Evolutionary conservation across 2,113 vertebrate genomes (phyloP).

Genomic region (Cepphus grylle): DNA sequence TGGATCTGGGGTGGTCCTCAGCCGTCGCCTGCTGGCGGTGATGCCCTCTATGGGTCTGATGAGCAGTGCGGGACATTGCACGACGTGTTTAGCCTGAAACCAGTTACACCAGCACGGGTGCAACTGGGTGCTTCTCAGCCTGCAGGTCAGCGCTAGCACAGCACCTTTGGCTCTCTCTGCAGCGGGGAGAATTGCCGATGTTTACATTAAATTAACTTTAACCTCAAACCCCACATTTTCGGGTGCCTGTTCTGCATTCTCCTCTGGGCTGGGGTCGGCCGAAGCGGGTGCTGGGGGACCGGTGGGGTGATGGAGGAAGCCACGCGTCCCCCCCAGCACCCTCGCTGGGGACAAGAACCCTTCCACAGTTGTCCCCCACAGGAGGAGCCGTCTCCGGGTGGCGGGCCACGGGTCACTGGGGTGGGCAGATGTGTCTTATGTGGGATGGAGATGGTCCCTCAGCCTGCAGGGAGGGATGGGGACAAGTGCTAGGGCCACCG

Average conservation of each 20-base stretch:
- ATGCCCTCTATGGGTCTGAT: rapidly evolving
- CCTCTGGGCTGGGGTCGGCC: not conserved
- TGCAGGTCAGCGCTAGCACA: not conserved
- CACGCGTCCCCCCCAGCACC: rapidly evolving
- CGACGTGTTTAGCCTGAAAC: rapidly evolving
- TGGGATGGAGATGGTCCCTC: not conserved
- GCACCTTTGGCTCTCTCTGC: too few species aligned
- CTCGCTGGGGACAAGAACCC: not conserved
- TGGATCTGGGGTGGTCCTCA: not conserved
- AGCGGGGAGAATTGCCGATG: rapidly evolving
- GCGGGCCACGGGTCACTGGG: rapidly evolving
- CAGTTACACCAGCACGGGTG: rapidly evolving
- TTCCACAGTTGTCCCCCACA: not conserved
- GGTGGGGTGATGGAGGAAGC: not conserved
- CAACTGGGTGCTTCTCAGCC: too few species aligned
- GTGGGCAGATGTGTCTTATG: not conserved
- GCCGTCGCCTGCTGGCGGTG: rapidly evolving
- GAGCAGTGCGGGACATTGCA: too few species aligned
- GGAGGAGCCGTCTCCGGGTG: rapidly evolving
- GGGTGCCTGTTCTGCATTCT: not conserved
- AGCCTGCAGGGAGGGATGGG: not conserved
- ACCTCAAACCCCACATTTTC: not conserved
- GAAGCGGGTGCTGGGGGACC: rapidly evolving
- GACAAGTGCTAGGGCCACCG: not conserved
- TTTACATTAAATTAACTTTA: not conserved